Base-by-base conservation (phyloP, 2,113 vertebrate species). In the Daboia siamensis region DNA sequence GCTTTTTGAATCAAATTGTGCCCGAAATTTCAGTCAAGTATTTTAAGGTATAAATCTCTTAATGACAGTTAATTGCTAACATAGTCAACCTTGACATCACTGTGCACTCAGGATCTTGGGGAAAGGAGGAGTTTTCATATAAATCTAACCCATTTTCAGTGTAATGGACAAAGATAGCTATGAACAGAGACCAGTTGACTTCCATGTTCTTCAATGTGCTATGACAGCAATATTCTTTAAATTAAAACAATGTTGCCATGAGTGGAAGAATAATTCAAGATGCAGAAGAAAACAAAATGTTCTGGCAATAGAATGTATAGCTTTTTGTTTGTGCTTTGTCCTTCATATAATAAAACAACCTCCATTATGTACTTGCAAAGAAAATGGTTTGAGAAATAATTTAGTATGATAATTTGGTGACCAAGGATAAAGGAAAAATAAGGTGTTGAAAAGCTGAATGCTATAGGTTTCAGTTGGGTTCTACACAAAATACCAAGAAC, bases 111-210 rank as follows among this genome's bases (percentile, higher is more conserved):
- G 54, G 86, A 91, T 20, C 11, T n/a, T 84, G 64, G 54, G 51
- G 64, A 93, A 90, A 86, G 13, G 54, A 56, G 4, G 80, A 9
- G 5, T 93, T 0, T 23, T 89, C 11, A n/a, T 88, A 4, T 51
- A 59, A 88, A 3, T 3, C 90, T 21, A 91, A 5, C 15, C 91
- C 90, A 90, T 39, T 93, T 51, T 29, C 26, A 90, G 10, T 86
- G 15, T 80, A 92, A 69, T 86, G 87, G 44, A 93, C 17, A 56
- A 15, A 56, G 55, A 56, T 56, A 90, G 1, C 74, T 24, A 93
- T 96, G 80, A 91, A 3, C 20, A 85, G 93, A 93, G 39, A 88
- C 69, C 93, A 90, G 29, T 51, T 90, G 85, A 74, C 29, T 88
- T 11, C 3, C 44, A 33, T 93, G 91, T 61, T 33, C 88, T 91